Conservation (phyloP, 2,797 vertebrate genomes). For the Brachyrhaphis roseni region DNA sequence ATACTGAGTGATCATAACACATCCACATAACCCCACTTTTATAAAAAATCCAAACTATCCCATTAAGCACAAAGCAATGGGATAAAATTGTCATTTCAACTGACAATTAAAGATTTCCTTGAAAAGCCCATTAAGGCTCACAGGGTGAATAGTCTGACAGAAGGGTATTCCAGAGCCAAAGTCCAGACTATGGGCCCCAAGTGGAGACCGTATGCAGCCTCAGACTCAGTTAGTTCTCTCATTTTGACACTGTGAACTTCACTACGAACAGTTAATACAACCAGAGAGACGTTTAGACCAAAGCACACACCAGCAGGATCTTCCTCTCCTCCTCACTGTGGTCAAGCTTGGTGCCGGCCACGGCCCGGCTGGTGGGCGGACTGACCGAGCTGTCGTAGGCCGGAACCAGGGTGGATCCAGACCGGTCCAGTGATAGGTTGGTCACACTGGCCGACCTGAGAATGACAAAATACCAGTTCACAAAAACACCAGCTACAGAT, state of each 20-base stretch:
- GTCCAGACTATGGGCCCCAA: not conserved
- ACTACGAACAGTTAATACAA: not conserved
- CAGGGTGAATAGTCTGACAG: not conserved
- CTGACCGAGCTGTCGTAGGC: slow-evolving; percentile 93
- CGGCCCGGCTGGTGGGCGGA: slow-evolving; percentile 88
- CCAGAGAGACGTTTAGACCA: not conserved
- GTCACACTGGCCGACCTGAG: slow-evolving; percentile 94
- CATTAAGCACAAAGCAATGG: not conserved
- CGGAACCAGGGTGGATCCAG: slow-evolving; percentile 91
- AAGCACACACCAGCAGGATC: slow-evolving; percentile 89
- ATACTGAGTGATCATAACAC: not conserved
- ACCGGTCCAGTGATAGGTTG: slow-evolving; percentile 92
- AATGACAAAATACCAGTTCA: not conserved
- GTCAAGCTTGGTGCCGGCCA: slow-evolving; percentile 84
- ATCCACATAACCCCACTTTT: not conserved
- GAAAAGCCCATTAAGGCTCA: not conserved
- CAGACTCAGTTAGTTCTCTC: not conserved
- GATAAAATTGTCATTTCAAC: not conserved
- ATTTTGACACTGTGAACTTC: not conserved
- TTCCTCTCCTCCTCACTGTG: slow-evolving; percentile 95
- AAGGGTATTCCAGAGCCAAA: not conserved
- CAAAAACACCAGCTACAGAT: not conserved
- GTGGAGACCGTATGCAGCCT: not conserved
- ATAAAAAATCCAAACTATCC: not conserved
- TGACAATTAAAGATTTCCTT: not conserved